Conservation (phyloP, 2,888 invertebrate species). For the Drosophila lutescens region DNA sequence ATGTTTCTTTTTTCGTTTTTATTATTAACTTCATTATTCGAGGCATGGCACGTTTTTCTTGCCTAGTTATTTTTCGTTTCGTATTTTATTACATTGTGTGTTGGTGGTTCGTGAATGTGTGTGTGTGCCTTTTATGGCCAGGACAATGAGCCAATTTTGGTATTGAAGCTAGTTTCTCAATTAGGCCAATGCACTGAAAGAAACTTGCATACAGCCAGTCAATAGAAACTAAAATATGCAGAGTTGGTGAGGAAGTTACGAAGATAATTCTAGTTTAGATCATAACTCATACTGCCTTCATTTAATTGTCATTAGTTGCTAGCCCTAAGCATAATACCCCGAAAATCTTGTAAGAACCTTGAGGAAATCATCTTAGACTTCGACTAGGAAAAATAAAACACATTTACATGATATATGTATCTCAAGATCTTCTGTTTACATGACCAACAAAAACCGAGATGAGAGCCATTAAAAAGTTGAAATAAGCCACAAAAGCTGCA, state of each 20-base stretch:
- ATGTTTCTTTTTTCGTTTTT: conserved; percentile 46
- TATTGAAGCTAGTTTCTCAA: conserved; percentile 60
- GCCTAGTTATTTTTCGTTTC: conserved; percentile 37
- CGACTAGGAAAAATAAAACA: conserved; percentile 6
- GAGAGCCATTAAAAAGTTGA: conserved; percentile 57
- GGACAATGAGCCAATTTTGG: conserved; percentile 64
- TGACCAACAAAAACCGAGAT: conserved; percentile 38
- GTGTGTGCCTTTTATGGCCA: conserved; percentile 66
- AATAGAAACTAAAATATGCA: not conserved
- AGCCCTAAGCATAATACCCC: conserved; percentile 15
- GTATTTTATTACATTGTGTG: conserved; percentile 29
- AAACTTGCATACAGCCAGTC: conserved; percentile 24
- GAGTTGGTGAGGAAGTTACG: not conserved
- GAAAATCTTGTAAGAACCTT: conserved; percentile 52
- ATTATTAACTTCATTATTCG: conserved; percentile 58
- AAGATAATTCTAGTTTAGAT: too few relatives aligned
- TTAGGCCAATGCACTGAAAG: conserved; percentile 53
- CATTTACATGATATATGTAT: conserved; percentile 20
- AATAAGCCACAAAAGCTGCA: conserved; percentile 41
- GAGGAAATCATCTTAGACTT: conserved; percentile 43
- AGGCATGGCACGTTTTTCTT: conserved; percentile 60
- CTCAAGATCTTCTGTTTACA: conserved; percentile 54
- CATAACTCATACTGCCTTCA: conserved; percentile 2
- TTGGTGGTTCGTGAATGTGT: conserved; percentile 24
- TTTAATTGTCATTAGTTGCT: conserved; percentile 25